Conservation (phyloP, 2,113 vertebrate species). For the Panurus biarmicus region DNA sequence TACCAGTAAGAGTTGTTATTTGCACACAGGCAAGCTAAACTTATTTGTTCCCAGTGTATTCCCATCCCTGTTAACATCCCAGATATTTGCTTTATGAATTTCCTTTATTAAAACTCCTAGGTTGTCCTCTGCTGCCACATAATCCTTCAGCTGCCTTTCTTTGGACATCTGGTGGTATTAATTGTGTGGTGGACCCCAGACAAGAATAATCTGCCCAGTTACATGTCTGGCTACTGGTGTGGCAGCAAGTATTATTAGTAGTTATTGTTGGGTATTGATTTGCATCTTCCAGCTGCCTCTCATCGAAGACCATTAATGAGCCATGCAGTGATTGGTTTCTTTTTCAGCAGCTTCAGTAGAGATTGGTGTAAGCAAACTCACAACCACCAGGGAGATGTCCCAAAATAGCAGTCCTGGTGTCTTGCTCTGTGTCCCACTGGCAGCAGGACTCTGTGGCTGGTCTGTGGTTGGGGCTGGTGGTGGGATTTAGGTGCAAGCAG, state of each 20-base stretch:
- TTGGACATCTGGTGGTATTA: constrained; percentile 1
- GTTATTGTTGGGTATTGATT: background rate
- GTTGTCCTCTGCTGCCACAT: background rate
- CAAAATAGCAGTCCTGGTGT: background rate
- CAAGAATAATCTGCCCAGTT: constrained; percentile 1
- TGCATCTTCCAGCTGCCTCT: constrained; percentile 14
- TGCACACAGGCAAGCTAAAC: background rate
- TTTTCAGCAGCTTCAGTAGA: background rate
- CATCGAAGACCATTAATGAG: background rate
- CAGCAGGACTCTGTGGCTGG: background rate
- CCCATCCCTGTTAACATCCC: background rate
- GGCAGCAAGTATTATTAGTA: background rate
- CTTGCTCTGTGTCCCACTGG: background rate
- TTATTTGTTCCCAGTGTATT: background rate
- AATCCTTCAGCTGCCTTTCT: background rate
- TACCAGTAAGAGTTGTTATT: background rate
- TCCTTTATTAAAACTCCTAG: background rate
- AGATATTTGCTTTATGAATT: background rate
- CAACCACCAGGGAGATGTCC: background rate
- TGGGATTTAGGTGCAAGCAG: background rate
- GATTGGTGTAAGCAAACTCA: background rate
- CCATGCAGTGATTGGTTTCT: background rate
- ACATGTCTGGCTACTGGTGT: background rate
- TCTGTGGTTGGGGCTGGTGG: background rate
- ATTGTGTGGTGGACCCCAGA: background rate